Evolutionary conservation across 2,113 vertebrate species (phyloP), one percentile per base, ranked within the genome.

Genomic region (Calidris pygmaea): DNA sequence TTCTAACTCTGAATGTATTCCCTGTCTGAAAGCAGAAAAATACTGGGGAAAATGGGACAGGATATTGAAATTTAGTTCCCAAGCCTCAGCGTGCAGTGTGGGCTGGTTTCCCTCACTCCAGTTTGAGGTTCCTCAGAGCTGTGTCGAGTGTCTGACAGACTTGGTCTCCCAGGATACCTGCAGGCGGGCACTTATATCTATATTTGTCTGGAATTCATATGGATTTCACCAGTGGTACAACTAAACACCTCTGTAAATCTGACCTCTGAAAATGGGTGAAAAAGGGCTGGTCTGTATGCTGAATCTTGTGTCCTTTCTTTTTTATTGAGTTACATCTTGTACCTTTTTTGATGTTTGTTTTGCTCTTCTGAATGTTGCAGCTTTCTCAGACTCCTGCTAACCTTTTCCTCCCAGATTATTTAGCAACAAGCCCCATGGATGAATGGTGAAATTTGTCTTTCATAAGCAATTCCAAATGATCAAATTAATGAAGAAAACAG

Each of bases 1-100:
- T 88, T 37, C 74, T 56, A 62, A 37, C 53, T 59, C 43, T 11
- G 29, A 66, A 34, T 45, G 27, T 13, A 10, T 76, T 90, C 66
- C 37, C 47, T 29, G 3, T 29, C 55, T 77, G 59, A 89, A 74
- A 92, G 67, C 60, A 70, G 76, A 59, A 59, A 80, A 92, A 80
- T 83, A 37, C 53, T 14, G 26, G 3, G 78, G 83, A 88, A 95
- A 95, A 90, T 78, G 76, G 89, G 94, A 50, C 68, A 87, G 76
- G 68, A 81, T 78, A 20, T 59, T 74, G 86, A 93, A 89, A 86
- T 92, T 30, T 43, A 81, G 72, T 26, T 90, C 34, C 89, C 37
- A 22, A 87, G 73, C 20, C 74, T 32, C 15, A 35, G 71, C 27
- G 39, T 76, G 78, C 78, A 79, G 88, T 1, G 37, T 93, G 82